Evolutionary conservation across 2,888 invertebrate species (phyloP).

Genomic region (Rhingia campestris): DNA sequence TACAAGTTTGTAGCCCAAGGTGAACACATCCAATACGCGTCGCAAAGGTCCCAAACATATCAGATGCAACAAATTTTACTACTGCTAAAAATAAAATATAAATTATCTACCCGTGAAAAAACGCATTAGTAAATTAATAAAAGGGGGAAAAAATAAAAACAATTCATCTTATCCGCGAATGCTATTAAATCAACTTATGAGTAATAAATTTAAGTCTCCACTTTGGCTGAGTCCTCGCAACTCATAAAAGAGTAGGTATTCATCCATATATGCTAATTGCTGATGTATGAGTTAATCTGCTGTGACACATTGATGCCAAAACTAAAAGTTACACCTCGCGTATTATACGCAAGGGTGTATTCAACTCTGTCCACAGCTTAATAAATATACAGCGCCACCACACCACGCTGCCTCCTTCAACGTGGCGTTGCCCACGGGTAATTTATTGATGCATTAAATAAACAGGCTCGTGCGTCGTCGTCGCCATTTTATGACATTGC

Average conservation of each 20-base stretch:
- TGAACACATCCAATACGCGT: constrained; percentile 24
- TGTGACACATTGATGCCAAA: constrained; percentile 33
- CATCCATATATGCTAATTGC: background rate
- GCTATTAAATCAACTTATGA: constrained; percentile 34
- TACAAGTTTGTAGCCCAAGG: constrained; percentile 21
- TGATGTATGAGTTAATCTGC: constrained; percentile 50
- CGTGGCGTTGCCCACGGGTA: constrained; percentile 1
- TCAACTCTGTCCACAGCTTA: constrained; percentile 24
- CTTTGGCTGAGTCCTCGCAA: background rate
- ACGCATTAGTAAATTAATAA: constrained; percentile 27
- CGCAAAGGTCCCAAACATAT: background rate
- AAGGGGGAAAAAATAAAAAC: constrained; percentile 9
- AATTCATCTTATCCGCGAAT: constrained; percentile 7
- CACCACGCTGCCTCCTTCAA: background rate
- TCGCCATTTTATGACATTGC: constrained; percentile 36
- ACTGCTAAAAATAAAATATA: constrained; percentile 25
- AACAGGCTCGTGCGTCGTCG: constrained; percentile 4
- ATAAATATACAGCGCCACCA: constrained; percentile 39
- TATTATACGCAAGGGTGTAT: background rate
- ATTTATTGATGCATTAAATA: constrained; percentile 60
- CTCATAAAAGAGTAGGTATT: background rate
- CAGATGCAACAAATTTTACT: constrained; percentile 21
- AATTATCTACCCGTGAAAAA: constrained; percentile 4
- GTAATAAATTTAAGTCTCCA: constrained; percentile 34
- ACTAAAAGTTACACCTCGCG: background rate